A percentile compares a stretch with the other conserved stretches of the same genome.
Evolutionary conservation across 2,888 invertebrate species (phyloP).

Genomic region (Parascotia fuliginaria): DNA sequence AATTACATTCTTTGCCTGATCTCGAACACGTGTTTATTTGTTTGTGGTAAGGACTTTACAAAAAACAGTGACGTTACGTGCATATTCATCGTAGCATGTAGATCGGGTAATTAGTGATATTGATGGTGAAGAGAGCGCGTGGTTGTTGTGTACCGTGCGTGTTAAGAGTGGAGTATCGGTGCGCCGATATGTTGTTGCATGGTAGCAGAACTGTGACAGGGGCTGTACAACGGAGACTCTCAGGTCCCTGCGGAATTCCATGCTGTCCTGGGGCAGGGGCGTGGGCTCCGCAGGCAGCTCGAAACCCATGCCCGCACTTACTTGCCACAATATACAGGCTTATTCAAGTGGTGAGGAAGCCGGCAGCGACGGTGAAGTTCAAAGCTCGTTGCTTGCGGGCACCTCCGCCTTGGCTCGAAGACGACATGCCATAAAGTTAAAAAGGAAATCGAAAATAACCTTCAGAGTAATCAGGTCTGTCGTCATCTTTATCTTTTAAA

Average conservation of each 20-base stretch:
- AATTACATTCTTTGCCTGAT: constrained; percentile 51
- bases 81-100: constrained; percentile 37
- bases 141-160: constrained; percentile 56
- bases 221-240: constrained; percentile 83
- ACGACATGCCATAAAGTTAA: constrained; percentile 79
- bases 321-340: constrained; percentile 38
- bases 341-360: constrained; percentile 56
- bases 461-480: constrained; percentile 75
- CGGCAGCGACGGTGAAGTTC: constrained; percentile 59
- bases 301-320: constrained; percentile 53
- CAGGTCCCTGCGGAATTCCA: constrained; percentile 80
- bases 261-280: constrained; percentile 77
- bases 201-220: constrained; percentile 68
- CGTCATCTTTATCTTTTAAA: too few relatives aligned
- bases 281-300: constrained; percentile 62
- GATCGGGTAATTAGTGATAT: constrained; percentile 45
- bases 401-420: constrained; percentile 76
- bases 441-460: constrained; percentile 76
- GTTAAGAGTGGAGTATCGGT: constrained; percentile 61
- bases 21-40: constrained; percentile 56
- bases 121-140: constrained; percentile 58
- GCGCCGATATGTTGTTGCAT: constrained; percentile 83
- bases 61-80: constrained; percentile 44
- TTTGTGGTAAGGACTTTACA: constrained; percentile 20
- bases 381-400: constrained; percentile 73